A percentile compares a stretch with the other conserved stretches of the same genome.
Conservation (phyloP, 1,140 invertebrate genomes). For the Papilio aristodemus region DNA sequence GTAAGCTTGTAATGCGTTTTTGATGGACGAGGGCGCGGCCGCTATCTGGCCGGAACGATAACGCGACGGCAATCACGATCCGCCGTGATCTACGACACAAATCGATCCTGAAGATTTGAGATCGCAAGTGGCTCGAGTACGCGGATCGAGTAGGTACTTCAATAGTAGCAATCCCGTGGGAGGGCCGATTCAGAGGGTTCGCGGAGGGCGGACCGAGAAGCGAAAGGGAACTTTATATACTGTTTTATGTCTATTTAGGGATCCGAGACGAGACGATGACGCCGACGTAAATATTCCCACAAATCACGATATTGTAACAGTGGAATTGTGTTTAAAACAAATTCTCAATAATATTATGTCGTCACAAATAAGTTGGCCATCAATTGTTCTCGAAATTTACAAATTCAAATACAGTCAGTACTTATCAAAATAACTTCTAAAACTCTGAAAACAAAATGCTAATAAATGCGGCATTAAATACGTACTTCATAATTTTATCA, state of each 20-base stretch:
- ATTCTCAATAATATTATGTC: constrained; percentile 5
- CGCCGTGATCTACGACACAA: constrained; percentile 24
- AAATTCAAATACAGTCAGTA: no score
- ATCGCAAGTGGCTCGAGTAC: constrained; percentile 17
- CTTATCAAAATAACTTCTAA: no score
- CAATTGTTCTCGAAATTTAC: no score
- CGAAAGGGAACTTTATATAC: constrained; percentile 54
- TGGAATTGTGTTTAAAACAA: background rate
- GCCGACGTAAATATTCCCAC: constrained; percentile 23
- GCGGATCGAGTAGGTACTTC: constrained; percentile 32
- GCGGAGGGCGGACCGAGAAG: constrained; percentile 54
- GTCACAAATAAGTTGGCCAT: background rate
- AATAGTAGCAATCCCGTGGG: constrained; percentile 36
- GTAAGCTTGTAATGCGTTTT: constrained; percentile 73
- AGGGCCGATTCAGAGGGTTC: constrained; percentile 38
- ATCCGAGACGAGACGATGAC: constrained; percentile 39
- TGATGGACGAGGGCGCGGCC: constrained; percentile 72
- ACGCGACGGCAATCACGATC: constrained; percentile 42
- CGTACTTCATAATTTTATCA: no score
- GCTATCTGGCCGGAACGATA: constrained; percentile 54
- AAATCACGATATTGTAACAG: constrained; percentile 31
- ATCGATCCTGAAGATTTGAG: constrained; percentile 25
- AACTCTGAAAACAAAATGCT: no score
- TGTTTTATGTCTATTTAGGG: constrained; percentile 58
- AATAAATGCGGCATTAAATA: no score